These are phyloP conservation scores for Hepsetus odoe DNA, from an alignment of 2,113 vertebrate species.

Conservation along the genomic window DNA sequence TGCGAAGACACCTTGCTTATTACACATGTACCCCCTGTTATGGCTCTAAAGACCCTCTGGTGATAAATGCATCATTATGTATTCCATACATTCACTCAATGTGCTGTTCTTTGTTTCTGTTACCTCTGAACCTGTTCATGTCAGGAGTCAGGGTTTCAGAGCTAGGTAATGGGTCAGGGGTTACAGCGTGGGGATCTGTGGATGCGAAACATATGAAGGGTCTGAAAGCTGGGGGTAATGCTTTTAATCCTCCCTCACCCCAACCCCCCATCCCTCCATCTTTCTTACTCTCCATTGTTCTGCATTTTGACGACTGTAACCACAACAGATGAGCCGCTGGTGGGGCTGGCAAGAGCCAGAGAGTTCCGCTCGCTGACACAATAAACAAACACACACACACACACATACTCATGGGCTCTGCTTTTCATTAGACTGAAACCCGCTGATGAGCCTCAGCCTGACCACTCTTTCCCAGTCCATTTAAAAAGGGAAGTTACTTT, in stretches of 20 bases:
- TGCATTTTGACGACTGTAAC: constrained; percentile 65
- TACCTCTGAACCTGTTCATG: constrained; percentile 22
- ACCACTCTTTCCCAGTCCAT: constrained; percentile 40
- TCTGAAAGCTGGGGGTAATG: constrained; percentile 17
- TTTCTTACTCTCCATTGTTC: constrained; percentile 53
- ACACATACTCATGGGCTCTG: constrained; percentile 43
- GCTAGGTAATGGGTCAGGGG: constrained; percentile 39
- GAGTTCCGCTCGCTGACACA: constrained; percentile 53
- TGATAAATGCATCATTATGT: constrained; percentile 41
- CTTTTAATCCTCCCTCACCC: not conserved
- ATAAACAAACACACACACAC: constrained; percentile 52
- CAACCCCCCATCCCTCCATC: not conserved
- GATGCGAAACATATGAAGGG: constrained; percentile 33
- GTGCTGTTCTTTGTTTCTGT: constrained; percentile 22
- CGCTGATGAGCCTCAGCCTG: constrained; percentile 49
- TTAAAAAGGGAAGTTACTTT: constrained; percentile 50
- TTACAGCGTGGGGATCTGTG: constrained; percentile 21
- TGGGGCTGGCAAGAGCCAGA: constrained; percentile 44
- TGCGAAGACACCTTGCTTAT: not conserved
- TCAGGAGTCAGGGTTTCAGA: constrained; percentile 40
- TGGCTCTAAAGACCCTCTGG: not conserved
- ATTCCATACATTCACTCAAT: constrained; percentile 51
- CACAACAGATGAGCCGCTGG: constrained; percentile 58
- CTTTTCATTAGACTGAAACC: constrained; percentile 53
- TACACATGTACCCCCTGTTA: constrained; percentile 10